Evolutionary conservation across 2,888 invertebrate genomes (phyloP).

Genomic region (Graphium colonna): DNA sequence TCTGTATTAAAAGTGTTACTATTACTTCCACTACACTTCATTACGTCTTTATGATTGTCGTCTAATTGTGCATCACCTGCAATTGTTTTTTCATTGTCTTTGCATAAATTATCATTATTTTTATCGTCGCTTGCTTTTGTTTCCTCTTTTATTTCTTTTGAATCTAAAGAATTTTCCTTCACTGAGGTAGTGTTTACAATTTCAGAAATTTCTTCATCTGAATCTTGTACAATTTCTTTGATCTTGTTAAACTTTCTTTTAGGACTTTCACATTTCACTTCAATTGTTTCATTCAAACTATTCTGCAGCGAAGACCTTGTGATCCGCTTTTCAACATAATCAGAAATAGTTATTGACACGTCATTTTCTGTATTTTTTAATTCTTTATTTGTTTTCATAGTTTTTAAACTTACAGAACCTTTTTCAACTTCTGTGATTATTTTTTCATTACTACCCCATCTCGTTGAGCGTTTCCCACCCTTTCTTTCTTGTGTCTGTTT

Average conservation of each 20-base stretch:
- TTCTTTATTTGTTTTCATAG: conserved; percentile 19
- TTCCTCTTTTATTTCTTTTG: conserved; percentile 4
- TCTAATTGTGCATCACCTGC: background rate
- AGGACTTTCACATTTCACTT: conserved; percentile 5
- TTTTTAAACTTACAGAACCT: background rate
- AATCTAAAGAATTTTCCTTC: conserved; percentile 11
- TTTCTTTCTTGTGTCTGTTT: conserved; percentile 4
- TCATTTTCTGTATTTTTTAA: conserved; percentile 18
- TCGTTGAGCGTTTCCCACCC: conserved; percentile 15
- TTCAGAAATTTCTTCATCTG: conserved; percentile 45
- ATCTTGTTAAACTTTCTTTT: conserved; percentile 3
- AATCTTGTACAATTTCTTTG: conserved; percentile 44
- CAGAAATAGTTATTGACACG: conserved; percentile 18
- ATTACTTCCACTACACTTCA: background rate
- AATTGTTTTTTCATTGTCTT: background rate
- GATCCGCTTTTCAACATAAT: conserved; percentile 31
- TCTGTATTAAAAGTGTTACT: background rate
- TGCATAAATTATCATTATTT: background rate
- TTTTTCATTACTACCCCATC: conserved; percentile 18
- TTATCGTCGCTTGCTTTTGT: background rate
- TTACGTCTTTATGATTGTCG: background rate
- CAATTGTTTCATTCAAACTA: conserved; percentile 21
- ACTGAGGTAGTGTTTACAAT: background rate
- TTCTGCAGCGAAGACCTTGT: conserved; percentile 45
- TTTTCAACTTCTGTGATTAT: conserved; percentile 20